These are phyloP conservation scores for Bembecia ichneumoniformis DNA, from an alignment of 2,888 invertebrate genomes.

Conservation along the genomic window DNA sequence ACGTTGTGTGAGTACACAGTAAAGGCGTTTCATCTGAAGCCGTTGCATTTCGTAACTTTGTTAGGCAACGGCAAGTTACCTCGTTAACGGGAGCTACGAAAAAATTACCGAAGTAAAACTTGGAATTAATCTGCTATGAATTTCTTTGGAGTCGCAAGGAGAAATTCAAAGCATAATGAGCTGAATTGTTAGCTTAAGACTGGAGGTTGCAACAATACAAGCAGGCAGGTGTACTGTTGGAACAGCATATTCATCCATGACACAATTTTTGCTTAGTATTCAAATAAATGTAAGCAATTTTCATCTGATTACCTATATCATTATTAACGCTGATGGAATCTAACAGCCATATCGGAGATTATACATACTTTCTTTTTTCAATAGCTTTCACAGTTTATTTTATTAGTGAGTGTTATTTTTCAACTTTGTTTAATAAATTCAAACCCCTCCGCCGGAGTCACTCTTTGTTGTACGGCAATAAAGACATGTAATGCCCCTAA, in stretches of 20 bases:
- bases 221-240: constrained; percentile 35
- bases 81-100: constrained; percentile 50
- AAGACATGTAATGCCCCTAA: constrained; percentile 45
- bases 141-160: constrained; percentile 35
- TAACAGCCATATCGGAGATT: no score
- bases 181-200: constrained; percentile 40
- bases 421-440: neutral
- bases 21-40: constrained; percentile 36
- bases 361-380: no score
- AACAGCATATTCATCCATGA: no score
- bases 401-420: neutral
- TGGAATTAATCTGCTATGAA: constrained; percentile 44
- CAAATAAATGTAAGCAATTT: no score
- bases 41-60: constrained; percentile 54
- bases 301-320: no score
- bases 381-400: neutral
- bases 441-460: constrained; percentile 18
- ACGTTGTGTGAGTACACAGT: constrained; percentile 21
- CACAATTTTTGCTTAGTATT: no score
- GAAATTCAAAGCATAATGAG: constrained; percentile 49
- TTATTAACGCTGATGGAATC: no score
- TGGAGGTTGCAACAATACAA: constrained; percentile 20
- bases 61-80: constrained; percentile 50
- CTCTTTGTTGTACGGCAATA: constrained; percentile 41
- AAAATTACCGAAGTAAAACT: constrained; percentile 49